These are phyloP conservation scores for Elaeidobius kamerunicus DNA, from an alignment of 2,888 invertebrate genomes.

Conservation along the genomic window DNA sequence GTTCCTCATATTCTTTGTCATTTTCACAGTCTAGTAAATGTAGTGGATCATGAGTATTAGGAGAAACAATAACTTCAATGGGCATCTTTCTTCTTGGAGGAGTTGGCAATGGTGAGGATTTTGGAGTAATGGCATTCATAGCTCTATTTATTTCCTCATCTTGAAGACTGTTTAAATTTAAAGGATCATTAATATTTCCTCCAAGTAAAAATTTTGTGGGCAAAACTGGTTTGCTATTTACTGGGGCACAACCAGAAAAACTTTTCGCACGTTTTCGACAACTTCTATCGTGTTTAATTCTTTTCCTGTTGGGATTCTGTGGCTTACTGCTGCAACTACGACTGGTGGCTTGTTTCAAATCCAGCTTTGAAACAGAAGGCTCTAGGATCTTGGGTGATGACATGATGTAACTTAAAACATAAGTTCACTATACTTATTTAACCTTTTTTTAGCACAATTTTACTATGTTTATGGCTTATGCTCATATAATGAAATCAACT, in stretches of 20 bases:
- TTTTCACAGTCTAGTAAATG: slow-evolving; percentile 79
- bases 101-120: slow-evolving; percentile 85
- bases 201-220: slow-evolving; percentile 93
- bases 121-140: slow-evolving; percentile 88
- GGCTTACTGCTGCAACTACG: slow-evolving; percentile 27
- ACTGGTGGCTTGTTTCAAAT: slow-evolving; percentile 12
- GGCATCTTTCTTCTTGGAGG: slow-evolving; percentile 75
- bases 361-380: slow-evolving; percentile 42
- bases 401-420: too few species aligned
- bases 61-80: slow-evolving; percentile 86
- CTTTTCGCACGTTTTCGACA: slow-evolving; percentile 64
- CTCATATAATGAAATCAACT: too few species aligned
- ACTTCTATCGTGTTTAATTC: slow-evolving; percentile 50
- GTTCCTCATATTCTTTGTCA: slow-evolving; percentile 78
- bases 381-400: slow-evolving; percentile 50
- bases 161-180: slow-evolving; percentile 83
- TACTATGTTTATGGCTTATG: too few species aligned
- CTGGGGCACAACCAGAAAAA: slow-evolving; percentile 55
- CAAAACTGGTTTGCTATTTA: slow-evolving; percentile 71
- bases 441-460: not conserved
- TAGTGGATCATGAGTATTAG: slow-evolving; percentile 88
- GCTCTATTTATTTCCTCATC: slow-evolving; percentile 60
- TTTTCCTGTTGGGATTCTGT: slow-evolving; percentile 35
- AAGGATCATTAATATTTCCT: slow-evolving; percentile 92
- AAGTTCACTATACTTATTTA: too few species aligned